phyloP scores from a whole-genome alignment of 2,113 vertebrate genomes.

The Dipodomys stephensi region DNA sequence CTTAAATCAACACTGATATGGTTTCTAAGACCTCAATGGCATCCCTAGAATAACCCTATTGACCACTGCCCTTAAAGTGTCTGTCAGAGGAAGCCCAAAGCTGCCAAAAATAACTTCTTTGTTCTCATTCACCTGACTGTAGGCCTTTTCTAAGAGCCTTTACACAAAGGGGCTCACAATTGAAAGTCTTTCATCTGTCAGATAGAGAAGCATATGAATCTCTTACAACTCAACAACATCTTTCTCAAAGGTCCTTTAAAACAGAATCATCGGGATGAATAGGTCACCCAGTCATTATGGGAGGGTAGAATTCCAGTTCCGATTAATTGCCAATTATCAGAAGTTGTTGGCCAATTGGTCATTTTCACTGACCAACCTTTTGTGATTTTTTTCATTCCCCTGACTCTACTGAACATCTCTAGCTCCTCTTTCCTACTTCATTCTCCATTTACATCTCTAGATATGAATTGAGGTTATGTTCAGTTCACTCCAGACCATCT shows the following conservation, averaged over 20 bases:
- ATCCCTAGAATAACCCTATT: neutral
- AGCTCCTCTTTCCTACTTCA: no score
- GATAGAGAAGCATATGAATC: neutral
- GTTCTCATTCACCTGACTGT: neutral
- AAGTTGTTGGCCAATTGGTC: neutral
- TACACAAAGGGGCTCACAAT: neutral
- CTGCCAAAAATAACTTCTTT: neutral
- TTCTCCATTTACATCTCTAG: neutral
- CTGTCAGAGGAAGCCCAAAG: neutral
- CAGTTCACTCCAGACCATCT: neutral
- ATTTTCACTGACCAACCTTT: neutral
- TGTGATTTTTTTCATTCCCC: neutral
- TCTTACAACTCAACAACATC: neutral
- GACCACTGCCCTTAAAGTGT: neutral
- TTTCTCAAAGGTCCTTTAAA: constrained; percentile 6
- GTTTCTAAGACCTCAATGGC: neutral
- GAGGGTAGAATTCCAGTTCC: neutral
- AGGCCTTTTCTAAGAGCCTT: neutral
- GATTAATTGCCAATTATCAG: neutral
- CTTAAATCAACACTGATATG: neutral
- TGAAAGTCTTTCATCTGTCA: neutral
- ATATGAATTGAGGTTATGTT: neutral
- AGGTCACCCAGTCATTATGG: neutral
- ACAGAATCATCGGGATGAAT: neutral
- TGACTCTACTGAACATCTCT: neutral